Conservation (phyloP, 2,888 invertebrate genomes). For the Unio pictorum region DNA sequence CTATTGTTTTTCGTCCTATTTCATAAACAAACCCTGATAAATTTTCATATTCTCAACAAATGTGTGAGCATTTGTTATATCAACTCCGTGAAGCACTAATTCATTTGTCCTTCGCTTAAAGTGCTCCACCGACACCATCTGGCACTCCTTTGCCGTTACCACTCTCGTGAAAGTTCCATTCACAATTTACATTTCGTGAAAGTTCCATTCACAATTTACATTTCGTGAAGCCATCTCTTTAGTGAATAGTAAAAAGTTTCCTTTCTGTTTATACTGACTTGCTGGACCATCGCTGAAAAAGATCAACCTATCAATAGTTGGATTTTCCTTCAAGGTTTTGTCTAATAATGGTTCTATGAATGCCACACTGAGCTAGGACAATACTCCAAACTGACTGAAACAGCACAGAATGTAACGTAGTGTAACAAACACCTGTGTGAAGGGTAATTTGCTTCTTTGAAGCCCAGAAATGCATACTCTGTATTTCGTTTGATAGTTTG, state of each 20-base stretch:
- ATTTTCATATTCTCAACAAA: no score
- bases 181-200: no score
- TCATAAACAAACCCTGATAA: not conserved
- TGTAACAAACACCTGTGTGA: conserved; percentile 12
- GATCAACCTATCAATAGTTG: conserved; percentile 16
- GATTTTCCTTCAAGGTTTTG: not conserved
- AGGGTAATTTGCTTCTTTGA: conserved; percentile 17
- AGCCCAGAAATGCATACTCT: conserved; percentile 23
- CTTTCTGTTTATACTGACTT: no score
- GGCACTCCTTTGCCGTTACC: no score
- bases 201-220: conserved; percentile 10
- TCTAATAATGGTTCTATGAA: not conserved
- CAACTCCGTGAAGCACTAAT: no score
- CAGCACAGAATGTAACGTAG: not conserved
- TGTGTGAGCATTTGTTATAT: conserved; percentile 1
- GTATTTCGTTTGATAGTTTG: conserved; percentile 16
- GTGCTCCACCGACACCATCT: no score
- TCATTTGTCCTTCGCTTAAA: conserved; percentile 18
- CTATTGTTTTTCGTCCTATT: no score
- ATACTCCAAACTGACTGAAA: not conserved
- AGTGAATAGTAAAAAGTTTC: no score
- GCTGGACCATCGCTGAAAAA: conserved; percentile 15
- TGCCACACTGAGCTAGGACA: not conserved
- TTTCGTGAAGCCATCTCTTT: not conserved
- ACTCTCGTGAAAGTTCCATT: no score